phyloP scores from a whole-genome alignment of 2,888 invertebrate species.

The Trichopoda pennipes region DNA sequence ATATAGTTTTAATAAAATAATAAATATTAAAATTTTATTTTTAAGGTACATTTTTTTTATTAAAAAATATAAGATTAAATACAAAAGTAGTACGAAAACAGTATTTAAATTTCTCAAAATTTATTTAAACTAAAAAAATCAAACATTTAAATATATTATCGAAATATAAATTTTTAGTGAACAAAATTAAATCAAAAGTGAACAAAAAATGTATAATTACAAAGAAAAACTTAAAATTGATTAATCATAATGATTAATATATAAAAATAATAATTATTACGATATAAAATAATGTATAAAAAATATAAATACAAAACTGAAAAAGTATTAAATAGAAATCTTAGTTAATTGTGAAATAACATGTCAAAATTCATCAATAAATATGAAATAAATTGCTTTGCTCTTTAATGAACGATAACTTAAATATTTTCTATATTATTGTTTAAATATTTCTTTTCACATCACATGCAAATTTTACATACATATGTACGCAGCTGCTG shows the following conservation, averaged over 20 bases:
- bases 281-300: background rate
- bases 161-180: too few species aligned
- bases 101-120: background rate
- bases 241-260: slow-evolving; percentile 22
- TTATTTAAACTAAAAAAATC: too few species aligned
- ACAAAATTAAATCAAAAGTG: slow-evolving; percentile 17
- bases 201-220: slow-evolving; percentile 29
- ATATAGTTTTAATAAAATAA: too few species aligned
- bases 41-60: too few species aligned
- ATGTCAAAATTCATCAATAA: slow-evolving; percentile 32
- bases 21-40: too few species aligned
- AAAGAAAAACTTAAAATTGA: background rate
- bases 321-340: slow-evolving; percentile 46
- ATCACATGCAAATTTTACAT: background rate
- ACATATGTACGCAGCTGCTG: slow-evolving; percentile 44
- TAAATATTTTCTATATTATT: slow-evolving; percentile 17
- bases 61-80: background rate
- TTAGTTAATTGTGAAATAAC: slow-evolving; percentile 15
- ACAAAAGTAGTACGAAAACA: slow-evolving; percentile 6
- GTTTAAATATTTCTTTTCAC: slow-evolving; percentile 32
- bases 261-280: slow-evolving; percentile 15
- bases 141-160: too few species aligned
- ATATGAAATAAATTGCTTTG: slow-evolving; percentile 34
- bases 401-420: slow-evolving; percentile 20
- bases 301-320: slow-evolving; percentile 10